Evolutionary conservation across 2,113 vertebrate genomes (phyloP).

Genomic region (Trachemys scripta): DNA sequence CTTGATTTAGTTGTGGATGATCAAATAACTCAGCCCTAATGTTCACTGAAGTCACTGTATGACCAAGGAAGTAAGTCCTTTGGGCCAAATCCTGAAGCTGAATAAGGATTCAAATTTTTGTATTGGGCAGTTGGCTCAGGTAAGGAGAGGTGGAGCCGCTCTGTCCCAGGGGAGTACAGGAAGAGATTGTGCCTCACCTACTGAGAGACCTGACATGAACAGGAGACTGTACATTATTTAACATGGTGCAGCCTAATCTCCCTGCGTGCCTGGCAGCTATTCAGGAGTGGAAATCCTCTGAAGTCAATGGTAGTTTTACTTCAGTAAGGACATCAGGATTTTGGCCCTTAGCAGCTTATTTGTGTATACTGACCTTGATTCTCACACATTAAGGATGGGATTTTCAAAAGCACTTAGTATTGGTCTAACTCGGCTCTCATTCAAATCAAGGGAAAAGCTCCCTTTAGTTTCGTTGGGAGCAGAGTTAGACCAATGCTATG

Average conservation of each 20-base stretch:
- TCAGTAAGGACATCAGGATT: background rate
- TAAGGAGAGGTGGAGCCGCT: background rate
- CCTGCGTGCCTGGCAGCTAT: background rate
- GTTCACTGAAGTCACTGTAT: rapidly evolving
- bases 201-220: background rate
- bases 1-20: background rate
- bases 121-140: background rate
- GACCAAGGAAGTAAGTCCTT: background rate
- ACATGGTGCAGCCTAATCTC: background rate
- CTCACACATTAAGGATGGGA: background rate
- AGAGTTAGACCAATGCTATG: rapidly evolving
- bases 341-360: background rate
- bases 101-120: background rate
- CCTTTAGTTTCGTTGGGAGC: background rate
- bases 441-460: background rate
- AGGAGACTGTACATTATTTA: background rate
- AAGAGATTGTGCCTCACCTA: background rate
- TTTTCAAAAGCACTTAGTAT: background rate
- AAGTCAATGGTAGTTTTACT: background rate
- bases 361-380: background rate
- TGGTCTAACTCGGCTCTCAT: background rate
- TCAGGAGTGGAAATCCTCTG: background rate
- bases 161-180: background rate
- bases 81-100: background rate
- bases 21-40: background rate